phyloP scores from a whole-genome alignment of 2,888 invertebrate species.

The Eupithecia abbreviata region DNA sequence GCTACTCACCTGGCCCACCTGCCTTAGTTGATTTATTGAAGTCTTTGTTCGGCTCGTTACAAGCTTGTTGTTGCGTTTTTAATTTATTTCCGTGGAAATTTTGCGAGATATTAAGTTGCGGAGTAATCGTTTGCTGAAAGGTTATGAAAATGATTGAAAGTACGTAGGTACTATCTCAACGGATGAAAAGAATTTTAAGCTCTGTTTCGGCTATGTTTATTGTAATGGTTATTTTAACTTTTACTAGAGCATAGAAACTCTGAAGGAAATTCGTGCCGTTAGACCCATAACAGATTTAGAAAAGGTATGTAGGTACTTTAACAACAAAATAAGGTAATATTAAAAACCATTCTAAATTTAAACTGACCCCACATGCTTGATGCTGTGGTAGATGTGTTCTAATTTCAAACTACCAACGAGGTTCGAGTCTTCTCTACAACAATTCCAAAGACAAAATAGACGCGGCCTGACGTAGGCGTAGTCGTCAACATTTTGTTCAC shows the following conservation, averaged over 20 bases:
- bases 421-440: not conserved
- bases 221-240: not conserved
- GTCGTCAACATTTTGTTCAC: constrained; percentile 52
- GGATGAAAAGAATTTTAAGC: not conserved
- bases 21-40: constrained; percentile 81
- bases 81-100: constrained; percentile 81
- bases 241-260: not conserved
- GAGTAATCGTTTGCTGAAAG: constrained; percentile 8
- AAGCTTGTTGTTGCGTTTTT: constrained; percentile 84
- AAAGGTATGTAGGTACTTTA: not conserved
- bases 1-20: constrained; percentile 73
- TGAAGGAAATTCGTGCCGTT: not conserved
- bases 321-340: not conserved
- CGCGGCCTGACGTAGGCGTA: constrained; percentile 39
- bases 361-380: not conserved
- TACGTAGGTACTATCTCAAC: not conserved
- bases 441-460: constrained; percentile 26
- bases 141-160: not conserved
- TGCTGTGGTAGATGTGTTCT: not conserved
- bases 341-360: not conserved
- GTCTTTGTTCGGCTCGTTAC: constrained; percentile 82
- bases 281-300: not conserved
- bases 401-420: not conserved
- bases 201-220: not conserved
- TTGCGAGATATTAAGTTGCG: constrained; percentile 68